Conservation (phyloP, 2,797 vertebrate genomes). For the Myiotriccus ornatus region DNA sequence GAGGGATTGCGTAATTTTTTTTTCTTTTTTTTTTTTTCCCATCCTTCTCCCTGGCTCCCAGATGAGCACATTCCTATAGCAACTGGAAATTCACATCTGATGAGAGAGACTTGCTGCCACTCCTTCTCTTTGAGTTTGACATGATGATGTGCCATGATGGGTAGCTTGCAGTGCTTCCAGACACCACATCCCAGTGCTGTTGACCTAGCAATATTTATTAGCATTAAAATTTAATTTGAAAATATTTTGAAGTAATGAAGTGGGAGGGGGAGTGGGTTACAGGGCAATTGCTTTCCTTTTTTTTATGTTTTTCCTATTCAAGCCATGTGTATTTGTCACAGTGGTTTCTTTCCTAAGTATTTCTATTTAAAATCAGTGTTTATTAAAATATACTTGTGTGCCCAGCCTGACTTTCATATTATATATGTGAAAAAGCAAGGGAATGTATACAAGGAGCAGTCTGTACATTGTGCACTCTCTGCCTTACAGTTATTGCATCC, state of each 20-base stretch:
- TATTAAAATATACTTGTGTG: background rate
- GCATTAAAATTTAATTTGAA: constrained; percentile 34
- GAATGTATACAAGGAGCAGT: constrained; percentile 24
- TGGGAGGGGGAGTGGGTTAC: background rate
- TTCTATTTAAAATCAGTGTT: background rate
- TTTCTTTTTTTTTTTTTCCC: background rate
- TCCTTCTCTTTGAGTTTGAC: background rate
- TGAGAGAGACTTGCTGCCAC: background rate
- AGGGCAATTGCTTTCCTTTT: background rate
- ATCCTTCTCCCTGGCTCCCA: background rate
- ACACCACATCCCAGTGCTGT: constrained; percentile 11
- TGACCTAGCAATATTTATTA: constrained; percentile 12
- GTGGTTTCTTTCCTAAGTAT: background rate
- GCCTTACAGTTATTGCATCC: constrained; percentile 65
- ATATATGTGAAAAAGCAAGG: constrained; percentile 34
- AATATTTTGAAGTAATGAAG: background rate
- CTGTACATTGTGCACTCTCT: constrained; percentile 37
- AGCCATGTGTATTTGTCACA: background rate
- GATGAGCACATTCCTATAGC: constrained; percentile 16
- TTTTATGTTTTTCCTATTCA: background rate
- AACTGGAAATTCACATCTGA: constrained; percentile 6
- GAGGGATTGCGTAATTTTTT: background rate
- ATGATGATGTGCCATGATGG: background rate
- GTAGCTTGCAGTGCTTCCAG: background rate
- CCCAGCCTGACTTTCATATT: constrained; percentile 24